phyloP scores from a whole-genome alignment of 2,113 vertebrate genomes.

The Peromyscus californicus region DNA sequence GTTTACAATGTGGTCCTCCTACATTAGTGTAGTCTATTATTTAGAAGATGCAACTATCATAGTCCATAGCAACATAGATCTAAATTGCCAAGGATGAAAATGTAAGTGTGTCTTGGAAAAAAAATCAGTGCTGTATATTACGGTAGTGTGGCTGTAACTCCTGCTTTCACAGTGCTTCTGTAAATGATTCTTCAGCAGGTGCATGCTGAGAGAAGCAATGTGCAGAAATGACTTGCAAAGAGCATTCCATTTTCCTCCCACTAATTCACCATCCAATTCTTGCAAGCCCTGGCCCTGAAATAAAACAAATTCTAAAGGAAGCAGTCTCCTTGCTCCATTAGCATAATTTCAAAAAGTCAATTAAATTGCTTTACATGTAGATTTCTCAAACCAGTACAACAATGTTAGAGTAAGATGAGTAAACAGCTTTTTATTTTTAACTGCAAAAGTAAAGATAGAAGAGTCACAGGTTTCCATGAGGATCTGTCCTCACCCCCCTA shows the following conservation, averaged over 20 bases:
- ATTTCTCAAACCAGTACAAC: neutral
- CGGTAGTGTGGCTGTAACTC: neutral
- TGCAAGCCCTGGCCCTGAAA: neutral
- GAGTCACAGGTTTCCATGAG: fast-evolving
- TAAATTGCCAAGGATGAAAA: neutral
- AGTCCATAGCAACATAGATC: neutral
- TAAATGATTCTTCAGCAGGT: neutral
- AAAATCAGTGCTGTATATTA: neutral
- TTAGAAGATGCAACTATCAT: neutral
- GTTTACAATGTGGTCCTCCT: neutral
- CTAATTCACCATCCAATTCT: neutral
- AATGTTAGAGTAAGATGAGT: neutral
- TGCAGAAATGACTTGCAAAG: neutral
- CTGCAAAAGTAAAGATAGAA: neutral
- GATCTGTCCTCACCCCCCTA: neutral
- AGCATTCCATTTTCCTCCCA: neutral
- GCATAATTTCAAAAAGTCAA: neutral
- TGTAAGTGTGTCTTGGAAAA: neutral
- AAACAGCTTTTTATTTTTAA: neutral
- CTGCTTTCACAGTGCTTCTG: neutral
- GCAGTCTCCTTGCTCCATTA: fast-evolving
- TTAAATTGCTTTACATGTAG: neutral
- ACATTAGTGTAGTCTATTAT: neutral
- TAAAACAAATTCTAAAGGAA: neutral
- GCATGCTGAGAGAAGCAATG: neutral